phyloP scores from a whole-genome alignment of 2,113 vertebrate species.

The Cricetomys ansorgei region DNA sequence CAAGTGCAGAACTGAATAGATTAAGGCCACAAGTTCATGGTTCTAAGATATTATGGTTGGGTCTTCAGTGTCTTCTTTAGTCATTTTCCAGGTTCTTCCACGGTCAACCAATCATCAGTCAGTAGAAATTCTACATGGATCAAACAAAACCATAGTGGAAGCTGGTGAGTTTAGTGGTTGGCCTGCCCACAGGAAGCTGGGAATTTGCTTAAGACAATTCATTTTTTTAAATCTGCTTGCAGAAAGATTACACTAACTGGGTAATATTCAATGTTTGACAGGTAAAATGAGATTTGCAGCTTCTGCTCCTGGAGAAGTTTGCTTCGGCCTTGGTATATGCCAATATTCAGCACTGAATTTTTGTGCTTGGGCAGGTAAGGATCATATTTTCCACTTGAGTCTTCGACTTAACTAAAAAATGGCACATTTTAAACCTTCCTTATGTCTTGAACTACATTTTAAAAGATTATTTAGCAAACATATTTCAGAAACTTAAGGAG shows the following conservation, averaged over 20 bases:
- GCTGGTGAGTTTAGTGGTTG: background rate
- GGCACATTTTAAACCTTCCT: constrained; percentile 59
- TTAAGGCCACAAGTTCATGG: background rate
- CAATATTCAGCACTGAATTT: constrained; percentile 48
- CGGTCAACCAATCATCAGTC: background rate
- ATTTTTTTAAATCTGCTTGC: constrained; percentile 6
- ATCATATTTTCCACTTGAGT: constrained; percentile 17
- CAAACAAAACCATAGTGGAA: background rate
- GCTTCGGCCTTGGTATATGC: constrained; percentile 43
- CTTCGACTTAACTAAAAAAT: constrained; percentile 50
- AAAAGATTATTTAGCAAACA: constrained; percentile 74
- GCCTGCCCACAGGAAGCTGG: background rate
- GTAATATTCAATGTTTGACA: constrained; percentile 21
- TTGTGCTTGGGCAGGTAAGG: constrained; percentile 59
- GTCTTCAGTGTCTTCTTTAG: background rate
- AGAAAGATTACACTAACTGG: constrained; percentile 36
- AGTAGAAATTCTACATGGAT: background rate
- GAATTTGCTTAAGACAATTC: constrained; percentile 35
- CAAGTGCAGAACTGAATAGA: background rate
- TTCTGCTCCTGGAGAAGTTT: constrained; percentile 60
- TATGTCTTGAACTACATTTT: constrained; percentile 66
- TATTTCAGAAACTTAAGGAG: constrained; percentile 74
- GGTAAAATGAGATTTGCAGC: background rate
- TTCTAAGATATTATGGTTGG: background rate
- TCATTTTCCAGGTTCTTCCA: background rate